Evolutionary conservation across 2,113 vertebrate species (phyloP).

Genomic region (Paralichthys olivaceus): DNA sequence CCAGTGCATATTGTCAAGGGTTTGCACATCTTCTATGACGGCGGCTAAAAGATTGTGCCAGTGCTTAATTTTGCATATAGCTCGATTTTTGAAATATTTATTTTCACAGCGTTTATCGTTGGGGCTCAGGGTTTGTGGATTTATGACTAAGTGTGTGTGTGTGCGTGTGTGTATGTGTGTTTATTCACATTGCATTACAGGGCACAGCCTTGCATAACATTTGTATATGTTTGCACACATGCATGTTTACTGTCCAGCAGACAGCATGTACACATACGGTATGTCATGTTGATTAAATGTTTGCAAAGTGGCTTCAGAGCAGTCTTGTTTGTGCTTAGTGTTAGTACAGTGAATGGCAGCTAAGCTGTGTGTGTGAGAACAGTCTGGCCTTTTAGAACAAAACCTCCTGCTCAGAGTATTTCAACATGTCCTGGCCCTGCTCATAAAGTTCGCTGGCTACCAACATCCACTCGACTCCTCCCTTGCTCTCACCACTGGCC

Average conservation of each 20-base stretch:
- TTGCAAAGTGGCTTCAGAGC: conserved; percentile 62
- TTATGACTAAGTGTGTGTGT: background rate
- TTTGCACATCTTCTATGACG: conserved; percentile 13
- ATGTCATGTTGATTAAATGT: conserved; percentile 72
- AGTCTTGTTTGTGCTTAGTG: conserved; percentile 47
- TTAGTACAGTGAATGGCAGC: conserved; percentile 50
- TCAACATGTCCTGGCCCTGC: conserved; percentile 70
- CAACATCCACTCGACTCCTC: conserved; percentile 46
- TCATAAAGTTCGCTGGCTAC: conserved; percentile 70
- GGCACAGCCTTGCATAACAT: conserved; percentile 16
- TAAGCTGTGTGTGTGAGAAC: conserved; percentile 75
- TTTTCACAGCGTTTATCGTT: conserved; percentile 20
- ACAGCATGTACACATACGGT: conserved; percentile 30
- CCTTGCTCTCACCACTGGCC: conserved; percentile 26
- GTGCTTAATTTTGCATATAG: conserved; percentile 32
- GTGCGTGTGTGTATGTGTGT: conserved; percentile 15
- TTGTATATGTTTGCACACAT: conserved; percentile 43
- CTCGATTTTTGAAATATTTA: conserved; percentile 31
- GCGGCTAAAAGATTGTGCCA: conserved; percentile 13
- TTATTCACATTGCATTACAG: conserved; percentile 13
- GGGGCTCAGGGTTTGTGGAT: conserved; percentile 7
- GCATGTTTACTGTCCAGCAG: conserved; percentile 46
- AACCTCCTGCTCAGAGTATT: conserved; percentile 68
- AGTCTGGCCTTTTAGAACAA: conserved; percentile 79
- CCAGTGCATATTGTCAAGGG: background rate